phyloP scores from a whole-genome alignment of 2,888 invertebrate species.

The Drosophila maculinotata region DNA sequence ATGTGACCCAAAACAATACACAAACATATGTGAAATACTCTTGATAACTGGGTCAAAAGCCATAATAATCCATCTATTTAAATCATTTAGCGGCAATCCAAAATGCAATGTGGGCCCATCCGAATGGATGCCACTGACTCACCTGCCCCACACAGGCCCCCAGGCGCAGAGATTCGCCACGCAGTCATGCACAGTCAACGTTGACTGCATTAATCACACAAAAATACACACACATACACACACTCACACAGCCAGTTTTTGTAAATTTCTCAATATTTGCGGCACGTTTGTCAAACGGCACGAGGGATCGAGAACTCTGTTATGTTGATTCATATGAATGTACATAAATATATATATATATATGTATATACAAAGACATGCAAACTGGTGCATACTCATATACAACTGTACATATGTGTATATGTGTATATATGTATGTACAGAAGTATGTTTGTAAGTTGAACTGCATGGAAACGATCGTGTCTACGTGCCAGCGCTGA shows the following conservation, averaged over 20 bases:
- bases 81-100: slow-evolving; percentile 74
- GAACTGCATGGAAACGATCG: slow-evolving; percentile 51
- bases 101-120: slow-evolving; percentile 46
- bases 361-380: not conserved
- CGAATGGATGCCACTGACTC: slow-evolving; percentile 36
- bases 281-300: slow-evolving; percentile 63
- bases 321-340: not conserved
- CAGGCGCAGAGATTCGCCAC: slow-evolving; percentile 21
- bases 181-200: slow-evolving; percentile 27
- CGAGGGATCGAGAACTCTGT: slow-evolving; percentile 30
- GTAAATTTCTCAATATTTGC: slow-evolving; percentile 63
- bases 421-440: slow-evolving; percentile 1
- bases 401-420: not conserved
- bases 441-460: slow-evolving; percentile 6
- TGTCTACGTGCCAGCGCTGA: slow-evolving; percentile 69
- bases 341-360: not conserved
- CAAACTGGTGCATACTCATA: not conserved
- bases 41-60: slow-evolving; percentile 67
- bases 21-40: slow-evolving; percentile 11
- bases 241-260: slow-evolving; percentile 15
- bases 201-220: slow-evolving; percentile 59
- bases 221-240: slow-evolving; percentile 17
- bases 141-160: slow-evolving; percentile 30
- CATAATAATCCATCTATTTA: slow-evolving; percentile 60
- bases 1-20: slow-evolving; percentile 7